These are phyloP conservation scores for Phasia obesa DNA, from an alignment of 2,888 invertebrate species.

Conservation along the genomic window DNA sequence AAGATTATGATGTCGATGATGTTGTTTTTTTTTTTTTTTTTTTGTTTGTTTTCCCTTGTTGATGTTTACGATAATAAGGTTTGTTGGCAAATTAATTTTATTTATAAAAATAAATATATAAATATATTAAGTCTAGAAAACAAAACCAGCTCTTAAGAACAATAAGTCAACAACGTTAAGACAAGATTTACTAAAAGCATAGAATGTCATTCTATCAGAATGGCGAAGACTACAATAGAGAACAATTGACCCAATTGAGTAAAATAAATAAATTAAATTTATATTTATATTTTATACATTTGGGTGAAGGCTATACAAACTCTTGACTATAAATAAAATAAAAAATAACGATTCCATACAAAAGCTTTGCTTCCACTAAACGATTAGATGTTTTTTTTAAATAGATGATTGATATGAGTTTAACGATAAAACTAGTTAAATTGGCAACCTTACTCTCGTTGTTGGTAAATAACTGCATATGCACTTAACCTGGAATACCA, in stretches of 20 bases:
- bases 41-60: background rate
- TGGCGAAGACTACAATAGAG: background rate
- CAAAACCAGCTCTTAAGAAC: conserved; percentile 9
- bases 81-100: conserved; percentile 36
- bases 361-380: no score
- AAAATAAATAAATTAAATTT: conserved; percentile 32
- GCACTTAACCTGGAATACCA: no score
- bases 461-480: no score
- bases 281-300: conserved; percentile 4
- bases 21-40: no score
- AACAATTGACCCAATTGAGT: conserved; percentile 24
- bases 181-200: background rate
- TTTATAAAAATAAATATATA: conserved; percentile 18
- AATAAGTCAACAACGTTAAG: conserved; percentile 5
- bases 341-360: background rate
- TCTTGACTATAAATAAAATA: background rate
- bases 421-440: no score
- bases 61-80: conserved; percentile 41
- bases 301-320: conserved; percentile 30
- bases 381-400: no score
- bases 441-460: no score
- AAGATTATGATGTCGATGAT: conserved; percentile 14
- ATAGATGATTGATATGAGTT: no score
- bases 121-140: no score
- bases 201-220: background rate